Evolutionary conservation across 2,888 invertebrate species (phyloP).

Genomic region (Hylaea fasciaria): DNA sequence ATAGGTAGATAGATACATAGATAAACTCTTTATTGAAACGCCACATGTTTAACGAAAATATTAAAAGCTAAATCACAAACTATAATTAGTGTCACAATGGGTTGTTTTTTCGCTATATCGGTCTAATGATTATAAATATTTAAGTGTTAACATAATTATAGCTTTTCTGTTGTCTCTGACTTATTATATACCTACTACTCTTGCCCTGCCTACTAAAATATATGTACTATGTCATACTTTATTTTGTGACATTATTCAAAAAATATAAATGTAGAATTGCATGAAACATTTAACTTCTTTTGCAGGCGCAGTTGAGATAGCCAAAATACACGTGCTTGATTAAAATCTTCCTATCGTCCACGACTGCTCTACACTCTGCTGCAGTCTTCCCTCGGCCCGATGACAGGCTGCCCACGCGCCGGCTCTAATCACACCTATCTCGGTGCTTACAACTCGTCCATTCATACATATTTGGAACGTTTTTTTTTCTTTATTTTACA

Average conservation of each 20-base stretch:
- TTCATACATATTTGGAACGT: constrained; percentile 74
- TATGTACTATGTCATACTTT: not conserved
- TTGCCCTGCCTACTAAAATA: no score
- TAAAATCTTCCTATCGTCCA: constrained; percentile 48
- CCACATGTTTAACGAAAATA: no score
- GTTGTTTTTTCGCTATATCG: no score
- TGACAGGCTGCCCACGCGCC: constrained; percentile 81
- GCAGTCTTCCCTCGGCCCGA: constrained; percentile 64
- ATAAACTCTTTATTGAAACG: no score
- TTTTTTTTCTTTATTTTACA: constrained; percentile 62
- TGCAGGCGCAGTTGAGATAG: constrained; percentile 9
- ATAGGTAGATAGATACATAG: no score
- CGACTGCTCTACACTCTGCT: constrained; percentile 57
- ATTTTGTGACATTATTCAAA: not conserved
- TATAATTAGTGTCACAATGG: no score
- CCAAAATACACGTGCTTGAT: constrained; percentile 33
- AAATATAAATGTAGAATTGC: constrained; percentile 4
- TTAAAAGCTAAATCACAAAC: no score
- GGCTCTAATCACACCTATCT: constrained; percentile 80
- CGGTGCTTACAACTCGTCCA: constrained; percentile 64
- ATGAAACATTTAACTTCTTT: constrained; percentile 4
- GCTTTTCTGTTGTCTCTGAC: no score
- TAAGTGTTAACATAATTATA: no score
- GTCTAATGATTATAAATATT: no score
- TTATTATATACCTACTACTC: no score